A percentile compares a stretch with the other conserved stretches of the same genome.
phyloP scores from a whole-genome alignment of 2,113 vertebrate genomes.

The Ameiurus melas region DNA sequence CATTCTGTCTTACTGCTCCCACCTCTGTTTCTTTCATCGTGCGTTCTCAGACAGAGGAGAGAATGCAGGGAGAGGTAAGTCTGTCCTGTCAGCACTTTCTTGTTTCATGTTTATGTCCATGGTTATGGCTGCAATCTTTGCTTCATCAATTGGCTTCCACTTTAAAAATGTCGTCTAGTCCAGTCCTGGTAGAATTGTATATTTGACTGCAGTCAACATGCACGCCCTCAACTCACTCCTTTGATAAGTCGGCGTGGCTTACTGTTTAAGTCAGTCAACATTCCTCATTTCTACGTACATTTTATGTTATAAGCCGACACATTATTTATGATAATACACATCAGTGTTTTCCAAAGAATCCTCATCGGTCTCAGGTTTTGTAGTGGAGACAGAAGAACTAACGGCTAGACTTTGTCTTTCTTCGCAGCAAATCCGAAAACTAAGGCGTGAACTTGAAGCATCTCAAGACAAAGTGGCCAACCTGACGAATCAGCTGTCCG shows the following conservation, averaged over 20 bases:
- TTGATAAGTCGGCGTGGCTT: not conserved
- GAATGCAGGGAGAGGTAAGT: slow-evolving; percentile 97
- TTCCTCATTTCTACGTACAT: not conserved
- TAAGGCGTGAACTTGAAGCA: slow-evolving; percentile 88
- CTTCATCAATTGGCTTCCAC: not conserved
- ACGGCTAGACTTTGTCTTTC: slow-evolving; percentile 28
- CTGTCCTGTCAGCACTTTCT: slow-evolving; percentile 30
- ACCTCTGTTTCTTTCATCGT: slow-evolving; percentile 54
- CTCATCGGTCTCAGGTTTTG: not conserved
- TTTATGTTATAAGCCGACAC: not conserved
- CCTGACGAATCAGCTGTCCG: slow-evolving; percentile 89
- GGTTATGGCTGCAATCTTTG: slow-evolving; percentile 34
- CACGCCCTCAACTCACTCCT: not conserved
- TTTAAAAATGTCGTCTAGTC: not conserved
- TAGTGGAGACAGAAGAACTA: not conserved
- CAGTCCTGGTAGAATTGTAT: not conserved
- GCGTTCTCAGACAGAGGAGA: slow-evolving; percentile 91
- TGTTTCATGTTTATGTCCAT: slow-evolving; percentile 5
- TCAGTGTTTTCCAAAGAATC: not conserved
- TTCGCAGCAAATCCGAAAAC: slow-evolving; percentile 92
- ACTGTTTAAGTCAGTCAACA: not conserved
- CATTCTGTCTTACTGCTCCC: slow-evolving; percentile 20
- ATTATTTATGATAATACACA: not conserved
- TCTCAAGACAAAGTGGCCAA: slow-evolving; percentile 97
- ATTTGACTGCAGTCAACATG: not conserved